Evolutionary conservation across 2,797 vertebrate species (phyloP).

Genomic region (Tympanoctomys barrerae): DNA sequence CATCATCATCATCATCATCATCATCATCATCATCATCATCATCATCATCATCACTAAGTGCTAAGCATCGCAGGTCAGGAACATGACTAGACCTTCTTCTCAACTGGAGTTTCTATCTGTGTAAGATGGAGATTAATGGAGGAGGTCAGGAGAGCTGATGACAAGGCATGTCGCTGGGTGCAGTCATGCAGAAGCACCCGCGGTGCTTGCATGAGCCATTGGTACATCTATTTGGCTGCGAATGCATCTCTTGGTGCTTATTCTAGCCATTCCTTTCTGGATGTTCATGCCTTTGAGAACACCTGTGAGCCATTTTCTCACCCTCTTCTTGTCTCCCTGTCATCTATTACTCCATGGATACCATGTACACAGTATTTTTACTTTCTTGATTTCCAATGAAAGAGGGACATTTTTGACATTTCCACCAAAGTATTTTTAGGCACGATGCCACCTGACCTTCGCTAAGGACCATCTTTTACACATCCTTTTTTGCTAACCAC

Average conservation of each 20-base stretch:
- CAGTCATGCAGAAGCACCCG: background rate
- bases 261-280: slow-evolving; percentile 25
- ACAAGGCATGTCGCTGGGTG: background rate
- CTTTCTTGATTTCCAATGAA: slow-evolving; percentile 16
- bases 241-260: background rate
- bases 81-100: background rate
- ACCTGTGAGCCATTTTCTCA: background rate
- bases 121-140: background rate
- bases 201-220: background rate
- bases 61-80: background rate
- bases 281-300: background rate
- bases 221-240: background rate
- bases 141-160: background rate
- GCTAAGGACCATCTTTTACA: slow-evolving; percentile 7
- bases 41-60: slow-evolving; percentile 15
- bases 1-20: background rate
- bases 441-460: slow-evolving; percentile 40
- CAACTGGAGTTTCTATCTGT: background rate
- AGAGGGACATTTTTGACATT: slow-evolving; percentile 27
- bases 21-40: background rate
- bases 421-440: slow-evolving; percentile 14
- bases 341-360: background rate
- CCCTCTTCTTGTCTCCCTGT: background rate
- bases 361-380: background rate
- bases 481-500: slow-evolving; percentile 29